Percentiles rank a stretch among this genome's conserved stretches.
Conservation (phyloP, 92 coral and sea anemone species). For the Paragorgia papillata region DNA sequence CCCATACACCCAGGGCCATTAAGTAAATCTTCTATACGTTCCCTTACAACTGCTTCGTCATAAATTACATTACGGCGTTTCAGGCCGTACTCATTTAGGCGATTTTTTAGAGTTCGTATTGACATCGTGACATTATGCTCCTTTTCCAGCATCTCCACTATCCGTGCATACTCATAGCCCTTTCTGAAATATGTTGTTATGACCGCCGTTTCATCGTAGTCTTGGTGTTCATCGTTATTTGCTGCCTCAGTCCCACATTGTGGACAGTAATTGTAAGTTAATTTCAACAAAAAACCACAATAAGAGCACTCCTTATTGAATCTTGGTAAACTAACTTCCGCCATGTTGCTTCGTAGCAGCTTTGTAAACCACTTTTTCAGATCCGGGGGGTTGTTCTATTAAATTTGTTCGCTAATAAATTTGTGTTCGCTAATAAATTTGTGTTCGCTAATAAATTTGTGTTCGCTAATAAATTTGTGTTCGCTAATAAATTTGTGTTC, state of each 20-base stretch:
- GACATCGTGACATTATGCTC: conserved; percentile 21
- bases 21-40: conserved; percentile 19
- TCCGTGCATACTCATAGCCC: conserved; percentile 13
- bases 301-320: conserved; percentile 9
- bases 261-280: conserved; percentile 19
- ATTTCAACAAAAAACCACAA: conserved; percentile 25
- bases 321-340: conserved; percentile 21
- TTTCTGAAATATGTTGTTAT: conserved; percentile 17
- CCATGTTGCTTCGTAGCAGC: conserved; percentile 10
- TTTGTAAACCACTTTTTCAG: neutral
- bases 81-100: conserved; percentile 4
- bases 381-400: neutral
- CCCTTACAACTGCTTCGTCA: conserved; percentile 13
- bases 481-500: too few relatives aligned
- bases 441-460: too few relatives aligned
- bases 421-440: too few relatives aligned
- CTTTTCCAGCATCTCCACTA: conserved; percentile 31
- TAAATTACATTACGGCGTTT: conserved; percentile 29
- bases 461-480: too few relatives aligned
- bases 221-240: conserved; percentile 14
- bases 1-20: conserved; percentile 36
- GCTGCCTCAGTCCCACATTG: conserved; percentile 35
- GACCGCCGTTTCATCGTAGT: conserved; percentile 14
- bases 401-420: conserved; percentile 7
- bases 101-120: conserved; percentile 31